Evolutionary conservation across 2,797 vertebrate genomes (phyloP).

Genomic region (Lepilemur septentrionalis): DNA sequence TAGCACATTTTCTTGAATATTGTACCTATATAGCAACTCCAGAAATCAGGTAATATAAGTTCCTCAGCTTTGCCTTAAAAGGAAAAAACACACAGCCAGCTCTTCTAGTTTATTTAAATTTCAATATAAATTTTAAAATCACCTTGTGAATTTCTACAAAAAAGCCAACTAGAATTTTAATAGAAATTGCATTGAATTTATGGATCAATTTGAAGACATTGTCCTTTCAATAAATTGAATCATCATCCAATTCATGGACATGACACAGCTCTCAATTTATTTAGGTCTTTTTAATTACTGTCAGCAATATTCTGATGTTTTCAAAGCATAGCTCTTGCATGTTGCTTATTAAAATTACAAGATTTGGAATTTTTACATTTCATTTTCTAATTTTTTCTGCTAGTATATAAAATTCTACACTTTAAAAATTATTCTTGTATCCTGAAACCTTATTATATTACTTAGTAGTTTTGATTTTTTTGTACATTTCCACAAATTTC

Average conservation of each 20-base stretch:
- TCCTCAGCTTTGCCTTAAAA: not conserved
- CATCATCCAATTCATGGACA: not conserved
- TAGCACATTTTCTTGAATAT: not conserved
- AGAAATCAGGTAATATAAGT: not conserved
- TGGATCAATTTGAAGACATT: not conserved
- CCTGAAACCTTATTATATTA: not conserved
- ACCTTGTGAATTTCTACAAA: not conserved
- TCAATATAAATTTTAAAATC: not conserved
- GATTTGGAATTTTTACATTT: not conserved
- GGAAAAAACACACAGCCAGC: not conserved
- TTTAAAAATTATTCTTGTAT: not conserved
- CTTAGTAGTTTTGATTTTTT: not conserved
- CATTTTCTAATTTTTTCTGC: not conserved
- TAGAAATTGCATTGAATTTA: not conserved
- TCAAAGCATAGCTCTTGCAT: not conserved
- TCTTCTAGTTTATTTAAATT: not conserved
- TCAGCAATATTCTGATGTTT: not conserved
- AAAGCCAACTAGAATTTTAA: not conserved
- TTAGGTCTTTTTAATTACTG: not conserved
- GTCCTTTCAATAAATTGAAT: not conserved
- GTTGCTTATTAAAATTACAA: not conserved
- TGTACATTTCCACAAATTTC: not conserved
- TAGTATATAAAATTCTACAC: not conserved
- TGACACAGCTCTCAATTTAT: not conserved
- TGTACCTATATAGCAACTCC: not conserved